Evolutionary conservation across 2,797 vertebrate genomes (phyloP), one percentile per base, ranked within the genome.

Genomic region (Parambassis ranga): DNA sequence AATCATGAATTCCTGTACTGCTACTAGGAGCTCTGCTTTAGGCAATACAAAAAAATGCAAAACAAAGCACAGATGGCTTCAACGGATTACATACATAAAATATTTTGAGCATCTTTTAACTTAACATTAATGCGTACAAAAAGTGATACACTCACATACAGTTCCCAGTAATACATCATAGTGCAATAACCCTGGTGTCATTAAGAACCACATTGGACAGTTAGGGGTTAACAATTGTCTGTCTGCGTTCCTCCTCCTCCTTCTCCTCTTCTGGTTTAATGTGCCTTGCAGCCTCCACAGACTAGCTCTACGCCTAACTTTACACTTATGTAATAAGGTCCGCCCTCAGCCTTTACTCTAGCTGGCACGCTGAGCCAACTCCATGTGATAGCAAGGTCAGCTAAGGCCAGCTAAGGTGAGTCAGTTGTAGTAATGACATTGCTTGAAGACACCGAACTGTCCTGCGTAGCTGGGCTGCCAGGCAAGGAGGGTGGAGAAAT

Each of bases 381-480:
- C 44, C 52, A 55, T 53, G 71, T 67, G 84, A 79, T 28, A 52
- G 77, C 66, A 35, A 68, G 47, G 76, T 23, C 73, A 71, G 27
- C 14, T 26, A 16, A 46, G 67, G 69, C 57, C 63, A 72, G 62
- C 64, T 89, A 82, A 63, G 65, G 65, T 64, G 79, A 85, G 57
- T 74, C 63, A 57, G 23, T 57, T 20, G 44, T 28, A 11, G 76
- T 52, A 10, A 67, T 36, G 16, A 56, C 57, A 57, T 82, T 78
- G 49, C 80, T 90, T 1, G 86, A 87, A 53, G 72, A 84, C 39
- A 91, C 81, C 0, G 48, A 81, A 71, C 84, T 86, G 64, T 94
- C 93, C 68, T 95, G 92, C 24, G 89, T 90, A 22, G 91, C 84
- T 4, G 85, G 58, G 3, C 86, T 87, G 63, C 60, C 37, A 35